These are phyloP conservation scores for Peromyscus polionotus DNA, from an alignment of 2,113 vertebrate genomes.

Conservation along the genomic window DNA sequence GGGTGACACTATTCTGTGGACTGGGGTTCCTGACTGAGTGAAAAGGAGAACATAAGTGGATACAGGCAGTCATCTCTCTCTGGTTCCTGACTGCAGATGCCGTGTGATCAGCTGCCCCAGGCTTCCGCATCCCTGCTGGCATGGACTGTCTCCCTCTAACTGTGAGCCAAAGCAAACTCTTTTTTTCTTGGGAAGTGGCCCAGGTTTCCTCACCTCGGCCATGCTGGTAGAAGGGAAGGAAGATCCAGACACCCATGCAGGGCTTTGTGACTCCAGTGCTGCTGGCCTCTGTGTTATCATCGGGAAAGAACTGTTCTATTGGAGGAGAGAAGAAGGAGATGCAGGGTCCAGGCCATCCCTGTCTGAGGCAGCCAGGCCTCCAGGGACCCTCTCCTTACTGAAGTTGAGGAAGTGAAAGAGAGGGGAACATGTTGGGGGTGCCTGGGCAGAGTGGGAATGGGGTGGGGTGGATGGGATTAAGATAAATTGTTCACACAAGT, in stretches of 20 bases:
- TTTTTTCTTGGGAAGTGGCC: constrained; percentile 76
- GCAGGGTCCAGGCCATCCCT: constrained; percentile 83
- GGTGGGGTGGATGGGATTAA: background rate
- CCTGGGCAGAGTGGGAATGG: background rate
- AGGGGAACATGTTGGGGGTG: background rate
- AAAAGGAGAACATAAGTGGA: background rate
- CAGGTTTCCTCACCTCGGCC: constrained; percentile 86
- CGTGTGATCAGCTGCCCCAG: background rate
- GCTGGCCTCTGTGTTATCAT: background rate
- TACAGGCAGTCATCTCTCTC: background rate
- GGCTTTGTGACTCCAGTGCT: constrained; percentile 60
- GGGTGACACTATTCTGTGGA: background rate
- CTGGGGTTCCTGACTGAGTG: background rate
- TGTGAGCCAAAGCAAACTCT: background rate
- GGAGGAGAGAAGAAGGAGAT: constrained; percentile 84
- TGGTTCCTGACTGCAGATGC: background rate
- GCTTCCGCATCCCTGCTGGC: background rate
- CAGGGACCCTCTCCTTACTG: background rate
- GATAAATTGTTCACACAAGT: background rate
- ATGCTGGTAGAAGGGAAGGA: constrained; percentile 88
- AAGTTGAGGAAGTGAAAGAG: background rate
- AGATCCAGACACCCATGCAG: constrained; percentile 90
- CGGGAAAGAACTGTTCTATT: constrained; percentile 81
- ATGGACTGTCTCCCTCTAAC: background rate
- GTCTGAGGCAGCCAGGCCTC: constrained; percentile 72